Evolutionary conservation across 2,888 invertebrate species (phyloP), one percentile per base, ranked within the genome.

Genomic region (Pachydiplax longipennis): DNA sequence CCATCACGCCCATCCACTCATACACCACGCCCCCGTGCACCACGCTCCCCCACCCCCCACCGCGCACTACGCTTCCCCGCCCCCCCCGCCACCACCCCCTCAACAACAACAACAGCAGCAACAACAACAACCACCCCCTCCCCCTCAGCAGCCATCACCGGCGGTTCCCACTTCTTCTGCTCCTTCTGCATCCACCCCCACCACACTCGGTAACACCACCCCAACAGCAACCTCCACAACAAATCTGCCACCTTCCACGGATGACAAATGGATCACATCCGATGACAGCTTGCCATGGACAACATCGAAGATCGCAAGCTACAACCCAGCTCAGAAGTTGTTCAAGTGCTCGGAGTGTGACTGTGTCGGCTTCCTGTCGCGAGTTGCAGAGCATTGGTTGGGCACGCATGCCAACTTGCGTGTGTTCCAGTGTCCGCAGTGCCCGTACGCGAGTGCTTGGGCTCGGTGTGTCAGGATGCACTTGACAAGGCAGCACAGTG

Each of bases 231-330:
- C 81, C 25, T 44, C 91, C 83, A 37, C 82, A 40, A 53, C 82
- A 12, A 65, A 82, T 65, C 61, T 81, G 25, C 65, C 90, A 81
- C 90, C 91, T 15, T 81, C 81, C 48, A 40, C 37, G 8, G 91
- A 82, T 65, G 82, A 91, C 83, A 81, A 82, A 48, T 90, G 90
- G 90, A 53, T 90, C 58, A 82, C 91, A 61, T 82, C 82, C 12
- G 91, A 91, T 83, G 91, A 73, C 81, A 82, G 37, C 22, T 58
- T 83, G 65, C 61, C 31, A 91, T 97, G 97, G 96, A 97, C 97
- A 91, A 96, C 96, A 93, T 97, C 97, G 80, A 97, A 97, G 94
- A 96, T 97, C 91, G 97, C 97, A 91, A 96, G 97, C 92, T 97
- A 97, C 94, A 97, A 97, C 94, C 96, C 96, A 2, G 95, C 96